Base-by-base conservation (phyloP, 2,113 vertebrate species). In the Cryptomyrus ogoouensis region DNA sequence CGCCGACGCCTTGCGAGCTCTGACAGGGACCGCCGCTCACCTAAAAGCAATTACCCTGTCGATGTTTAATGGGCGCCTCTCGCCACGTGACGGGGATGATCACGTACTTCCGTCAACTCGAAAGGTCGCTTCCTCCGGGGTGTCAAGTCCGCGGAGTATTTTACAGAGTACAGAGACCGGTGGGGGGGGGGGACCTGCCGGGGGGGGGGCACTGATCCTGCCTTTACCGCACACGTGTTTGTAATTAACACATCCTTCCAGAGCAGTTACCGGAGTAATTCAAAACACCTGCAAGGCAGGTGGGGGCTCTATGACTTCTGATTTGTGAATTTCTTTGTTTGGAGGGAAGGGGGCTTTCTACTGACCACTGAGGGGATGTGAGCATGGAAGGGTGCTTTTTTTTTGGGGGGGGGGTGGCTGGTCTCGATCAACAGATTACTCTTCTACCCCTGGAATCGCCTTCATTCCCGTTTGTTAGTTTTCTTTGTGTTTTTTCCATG, bases 21-120 rank as follows among this genome's bases (percentile, higher is more conserved):
- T 44, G 86, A 66, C 89, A 90, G 90, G 31, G 35, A 88, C 90
- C 86, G 88, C 91, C 87, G 91, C 91, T 92, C 1, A 86, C 91
- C 93, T 95, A 95, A 95, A 95, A 96, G 95, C 95, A 95, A 95
- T 95, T 95, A 94, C 92, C 91, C 87, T 74, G 94, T 90, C 92
- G 90, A 93, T 92, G 93, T 94, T 87, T 94, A 93, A 95, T 95
- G 93, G 90, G 91, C 92, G 31, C 70, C 70, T 10, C 31, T 1
- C 3, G 44, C 27, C 85, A 35, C 27, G 85, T 53, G 83, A 84
- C 3, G 17, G 42, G n/a, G 80, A 86, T 17, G 35, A 56, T 83
- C 39, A 66, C 27, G 49, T 21, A 35, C 27, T 89, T 58, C 35
- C n/a, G 49, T 24, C 74, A 47, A 10, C 35, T 89, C 31, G 47